These are phyloP conservation scores for Phragmatobia fuliginosa DNA, from an alignment of 2,888 invertebrate species.

Conservation along the genomic window DNA sequence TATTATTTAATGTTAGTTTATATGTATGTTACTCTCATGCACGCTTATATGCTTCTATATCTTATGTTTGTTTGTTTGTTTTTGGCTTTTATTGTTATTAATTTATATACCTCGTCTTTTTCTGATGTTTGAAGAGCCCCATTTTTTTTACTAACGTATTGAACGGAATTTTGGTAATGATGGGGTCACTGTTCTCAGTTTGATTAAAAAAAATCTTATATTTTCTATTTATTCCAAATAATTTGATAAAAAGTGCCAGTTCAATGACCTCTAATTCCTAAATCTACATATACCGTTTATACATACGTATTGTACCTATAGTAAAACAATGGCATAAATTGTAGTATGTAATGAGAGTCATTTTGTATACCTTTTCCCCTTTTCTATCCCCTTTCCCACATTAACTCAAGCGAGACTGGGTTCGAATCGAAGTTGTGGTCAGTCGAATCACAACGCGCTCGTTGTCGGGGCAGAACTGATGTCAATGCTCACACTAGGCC, in stretches of 20 bases:
- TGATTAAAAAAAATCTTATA: neutral
- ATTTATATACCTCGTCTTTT: neutral
- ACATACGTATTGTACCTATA: neutral
- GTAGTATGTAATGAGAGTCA: no score
- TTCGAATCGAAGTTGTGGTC: no score
- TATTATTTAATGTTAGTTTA: neutral
- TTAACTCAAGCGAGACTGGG: no score
- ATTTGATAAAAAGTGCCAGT: no score
- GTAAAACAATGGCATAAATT: neutral
- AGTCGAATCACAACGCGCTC: no score
- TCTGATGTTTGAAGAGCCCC: neutral
- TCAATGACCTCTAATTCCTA: neutral
- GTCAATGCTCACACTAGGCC: no score
- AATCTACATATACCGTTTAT: neutral
- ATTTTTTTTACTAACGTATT: neutral
- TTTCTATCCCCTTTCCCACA: no score
- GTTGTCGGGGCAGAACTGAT: no score
- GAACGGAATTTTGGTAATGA: neutral
- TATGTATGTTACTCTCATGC: constrained; percentile 25
- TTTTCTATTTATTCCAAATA: no score
- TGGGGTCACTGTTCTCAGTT: neutral
- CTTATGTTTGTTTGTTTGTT: constrained; percentile 8
- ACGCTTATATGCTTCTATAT: constrained; percentile 33
- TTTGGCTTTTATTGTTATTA: neutral
- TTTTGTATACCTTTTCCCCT: no score